These are phyloP conservation scores for Lordiphosa stackelbergi DNA, from an alignment of 1,140 invertebrate genomes.

Conservation along the genomic window DNA sequence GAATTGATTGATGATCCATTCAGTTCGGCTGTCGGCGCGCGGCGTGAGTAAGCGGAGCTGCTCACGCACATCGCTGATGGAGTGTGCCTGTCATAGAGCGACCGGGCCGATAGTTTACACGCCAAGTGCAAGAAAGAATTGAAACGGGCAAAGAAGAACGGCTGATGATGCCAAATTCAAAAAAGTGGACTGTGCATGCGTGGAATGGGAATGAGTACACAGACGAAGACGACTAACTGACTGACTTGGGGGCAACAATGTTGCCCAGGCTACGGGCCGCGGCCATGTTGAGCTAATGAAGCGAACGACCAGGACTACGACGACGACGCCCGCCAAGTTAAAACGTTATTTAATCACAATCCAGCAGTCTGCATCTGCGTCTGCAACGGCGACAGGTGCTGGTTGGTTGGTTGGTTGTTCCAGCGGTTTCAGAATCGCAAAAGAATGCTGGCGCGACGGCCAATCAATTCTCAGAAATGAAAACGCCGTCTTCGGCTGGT, in stretches of 20 bases:
- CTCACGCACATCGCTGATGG: not conserved
- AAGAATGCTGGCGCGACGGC: slow-evolving; percentile 61
- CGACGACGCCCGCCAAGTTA: slow-evolving; percentile 57
- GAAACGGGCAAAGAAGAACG: not conserved
- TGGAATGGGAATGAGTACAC: slow-evolving; percentile 63
- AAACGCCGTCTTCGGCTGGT: slow-evolving; percentile 64
- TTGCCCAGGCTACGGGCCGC: slow-evolving; percentile 17
- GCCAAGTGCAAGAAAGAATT: slow-evolving; percentile 42
- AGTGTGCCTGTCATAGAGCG: slow-evolving; percentile 52
- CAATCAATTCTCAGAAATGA: slow-evolving; percentile 74
- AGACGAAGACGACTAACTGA: slow-evolving; percentile 2
- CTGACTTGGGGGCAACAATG: slow-evolving; percentile 26
- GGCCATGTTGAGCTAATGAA: slow-evolving; percentile 61
- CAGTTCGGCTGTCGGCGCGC: too few relatives aligned
- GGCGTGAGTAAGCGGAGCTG: not conserved
- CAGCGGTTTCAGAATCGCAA: slow-evolving; percentile 24
- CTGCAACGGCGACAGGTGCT: slow-evolving; percentile 24
- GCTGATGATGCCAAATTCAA: slow-evolving; percentile 67
- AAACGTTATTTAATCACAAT: slow-evolving; percentile 74
- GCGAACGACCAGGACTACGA: slow-evolving; percentile 28
- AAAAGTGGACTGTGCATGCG: slow-evolving; percentile 64
- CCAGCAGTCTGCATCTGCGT: slow-evolving; percentile 26
- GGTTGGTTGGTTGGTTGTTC: slow-evolving; percentile 23
- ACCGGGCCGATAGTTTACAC: slow-evolving; percentile 62
- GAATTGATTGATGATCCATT: too few relatives aligned